Percentiles rank a stretch among this genome's conserved stretches.
phyloP scores from a whole-genome alignment of 2,113 vertebrate species.

The Plectropomus leopardus region DNA sequence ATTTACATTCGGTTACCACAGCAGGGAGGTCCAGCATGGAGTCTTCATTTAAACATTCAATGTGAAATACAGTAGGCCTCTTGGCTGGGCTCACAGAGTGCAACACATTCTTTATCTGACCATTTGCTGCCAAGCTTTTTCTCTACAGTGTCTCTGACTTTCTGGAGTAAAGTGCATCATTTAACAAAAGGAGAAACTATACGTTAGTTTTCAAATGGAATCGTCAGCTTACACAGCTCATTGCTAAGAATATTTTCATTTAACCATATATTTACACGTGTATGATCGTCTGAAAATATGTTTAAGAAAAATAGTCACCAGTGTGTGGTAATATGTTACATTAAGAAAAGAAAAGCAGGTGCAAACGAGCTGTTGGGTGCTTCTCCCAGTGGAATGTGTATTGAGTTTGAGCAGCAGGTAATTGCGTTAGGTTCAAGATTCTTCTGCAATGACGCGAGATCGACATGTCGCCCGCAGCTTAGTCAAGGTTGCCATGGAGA shows the following conservation, averaged over 20 bases:
- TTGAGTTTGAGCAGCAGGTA: conserved; percentile 11
- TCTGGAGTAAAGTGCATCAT: conserved; percentile 66
- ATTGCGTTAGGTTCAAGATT: conserved; percentile 56
- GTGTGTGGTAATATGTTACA: conserved; percentile 24
- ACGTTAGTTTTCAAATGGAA: conserved; percentile 37
- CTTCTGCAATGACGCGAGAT: conserved; percentile 82
- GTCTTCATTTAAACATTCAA: not conserved
- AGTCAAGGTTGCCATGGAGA: conserved; percentile 87
- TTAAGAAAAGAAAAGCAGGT: conserved; percentile 27
- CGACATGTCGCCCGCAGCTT: conserved; percentile 88
- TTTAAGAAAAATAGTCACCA: conserved; percentile 28
- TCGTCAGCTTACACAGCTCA: conserved; percentile 20
- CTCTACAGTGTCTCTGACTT: conserved; percentile 33
- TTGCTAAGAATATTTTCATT: conserved; percentile 14
- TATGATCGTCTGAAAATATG: conserved; percentile 7
- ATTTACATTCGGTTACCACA: conserved; percentile 25
- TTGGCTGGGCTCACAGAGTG: conserved; percentile 5
- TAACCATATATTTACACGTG: conserved; percentile 24
- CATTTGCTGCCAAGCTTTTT: conserved; percentile 1
- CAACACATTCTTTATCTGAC: not conserved
- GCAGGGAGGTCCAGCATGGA: not conserved
- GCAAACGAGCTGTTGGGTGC: conserved; percentile 25
- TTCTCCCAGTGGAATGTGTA: conserved; percentile 66
- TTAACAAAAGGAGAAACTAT: conserved; percentile 28
- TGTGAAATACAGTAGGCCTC: conserved; percentile 17